Evolutionary conservation across 2,797 vertebrate species (phyloP).

Genomic region (Fringilla coelebs): DNA sequence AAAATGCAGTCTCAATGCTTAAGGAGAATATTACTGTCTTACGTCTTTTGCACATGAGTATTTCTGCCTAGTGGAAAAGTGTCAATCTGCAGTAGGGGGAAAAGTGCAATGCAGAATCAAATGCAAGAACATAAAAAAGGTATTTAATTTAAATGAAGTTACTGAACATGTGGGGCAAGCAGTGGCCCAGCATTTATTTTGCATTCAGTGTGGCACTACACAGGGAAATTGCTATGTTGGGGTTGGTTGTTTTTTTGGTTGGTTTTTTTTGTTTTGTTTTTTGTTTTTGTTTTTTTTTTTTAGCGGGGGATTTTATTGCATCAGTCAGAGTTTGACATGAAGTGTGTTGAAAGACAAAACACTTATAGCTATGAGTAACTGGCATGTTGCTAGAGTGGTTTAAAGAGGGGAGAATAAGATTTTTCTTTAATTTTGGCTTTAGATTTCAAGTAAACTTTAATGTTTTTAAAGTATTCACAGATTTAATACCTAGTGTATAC

Average conservation of each 20-base stretch:
- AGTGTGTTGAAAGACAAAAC: slow-evolving; percentile 69
- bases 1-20: slow-evolving; percentile 72
- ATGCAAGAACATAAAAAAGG: slow-evolving; percentile 61
- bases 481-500: slow-evolving; percentile 75
- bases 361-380: slow-evolving; percentile 64
- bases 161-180: slow-evolving; percentile 54
- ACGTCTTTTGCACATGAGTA: slow-evolving; percentile 74
- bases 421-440: slow-evolving; percentile 73
- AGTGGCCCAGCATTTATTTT: slow-evolving; percentile 70
- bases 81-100: slow-evolving; percentile 58
- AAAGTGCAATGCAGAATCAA: slow-evolving; percentile 69
- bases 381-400: slow-evolving; percentile 71
- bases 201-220: slow-evolving; percentile 71
- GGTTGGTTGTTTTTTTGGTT: not conserved
- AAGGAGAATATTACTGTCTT: slow-evolving; percentile 71
- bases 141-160: slow-evolving; percentile 68
- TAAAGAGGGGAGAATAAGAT: slow-evolving; percentile 64
- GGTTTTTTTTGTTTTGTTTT: not conserved
- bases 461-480: slow-evolving; percentile 82
- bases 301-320: slow-evolving; percentile 54
- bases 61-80: slow-evolving; percentile 75
- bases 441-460: slow-evolving; percentile 75
- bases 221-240: slow-evolving; percentile 66
- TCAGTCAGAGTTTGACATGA: slow-evolving; percentile 66
- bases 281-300: not conserved